Evolutionary conservation across 2,888 invertebrate genomes (phyloP), one percentile per base, ranked within the genome.

Genomic region (Ochlodes sylvanus): DNA sequence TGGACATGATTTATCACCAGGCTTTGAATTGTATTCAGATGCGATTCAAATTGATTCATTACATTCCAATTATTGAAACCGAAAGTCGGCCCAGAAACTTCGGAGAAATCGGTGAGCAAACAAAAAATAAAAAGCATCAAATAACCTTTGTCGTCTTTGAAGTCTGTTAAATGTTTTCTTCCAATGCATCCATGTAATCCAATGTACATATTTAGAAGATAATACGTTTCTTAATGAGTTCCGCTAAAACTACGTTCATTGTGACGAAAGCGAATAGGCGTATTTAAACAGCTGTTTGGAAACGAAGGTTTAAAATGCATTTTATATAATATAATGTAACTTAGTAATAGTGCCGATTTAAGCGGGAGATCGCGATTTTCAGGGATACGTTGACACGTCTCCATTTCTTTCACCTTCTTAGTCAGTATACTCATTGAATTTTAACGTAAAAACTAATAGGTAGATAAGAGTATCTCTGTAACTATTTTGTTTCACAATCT

Each of bases 1-100:
- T 15, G 10, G 38, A 12, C 9, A 15, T 7, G 9, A 47, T 47
- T 17, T 47, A 47, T 15, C 15, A 15, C 10, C 7, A 5, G n/a
- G 42, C 15, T 15, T 47, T 47, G 44, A 47, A 47, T 47, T 47
- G 15, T 47, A 47, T 47, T 6, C 44, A 47, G 44, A 47, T 47
- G 44, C 44, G 44, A 17, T 47, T 38, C 12, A 38, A n/a, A 34
- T 34, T 12, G 0, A 38, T 38, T 38, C 9, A 12, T 38, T 38
- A 38, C 9, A 38, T 38, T 44, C 14, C 44, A 15, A 47, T 47
- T 17, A 47, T 17, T 9, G 44, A 47, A 47, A 47, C 44, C n/a
- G 44, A 47, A 47, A 47, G 44, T 38, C 38, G 38, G 12, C 38
- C 38, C 15, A 47, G 44, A 15, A 47, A 47, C n/a, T n/a, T 15